Base-by-base conservation (phyloP, 1,140 invertebrate genomes). In the Gryon sp. region DNA sequence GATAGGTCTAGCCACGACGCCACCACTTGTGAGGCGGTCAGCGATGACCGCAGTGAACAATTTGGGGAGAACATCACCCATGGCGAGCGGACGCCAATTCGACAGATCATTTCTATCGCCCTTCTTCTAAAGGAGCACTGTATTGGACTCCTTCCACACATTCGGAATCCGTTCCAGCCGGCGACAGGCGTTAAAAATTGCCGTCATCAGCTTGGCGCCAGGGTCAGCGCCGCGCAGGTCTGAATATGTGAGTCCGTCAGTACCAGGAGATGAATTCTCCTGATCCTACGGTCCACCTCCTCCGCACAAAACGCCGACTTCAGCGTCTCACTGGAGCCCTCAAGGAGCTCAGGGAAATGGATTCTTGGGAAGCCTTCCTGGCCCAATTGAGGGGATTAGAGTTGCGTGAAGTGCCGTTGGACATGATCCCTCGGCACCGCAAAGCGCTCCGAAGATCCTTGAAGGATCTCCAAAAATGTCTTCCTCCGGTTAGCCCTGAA, bases 71-170 rank as follows among this genome's bases (percentile, higher is more conserved):
- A 79, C 82, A n/a, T 80, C 69, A 8, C 78, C 62, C n/a, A 87
- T 72, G 0, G 83, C 65, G 0, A 88, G 79, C 0, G 84, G 85
- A 6, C 82, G 45, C 84, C 84, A 88, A 43, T 87, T 87, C 2
- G 24, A 22, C 0, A 81, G 38, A 22, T 82, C 66, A 5, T 59
- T 57, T 2, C 34, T 14, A 18, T 76, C 66, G 0, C 81, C 79
- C 12, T 84, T 83, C 15, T 88, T 86, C 14, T 81, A 74, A 4
- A 86, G 48, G 0, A 88, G 69, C 0, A 87, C 66, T 5, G 83
- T 87, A 32, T 62, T 78, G 0, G 69, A 73, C 0, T 46, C 9
- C 20, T 77, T 80, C 74, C 74, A 66, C 18, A 0, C 2, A 0
- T 0, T 1, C 2, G 65, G 52, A 18, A 70, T 19, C 14, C 26